Conservation (phyloP, 2,888 invertebrate species). For the Sycophila texana region DNA sequence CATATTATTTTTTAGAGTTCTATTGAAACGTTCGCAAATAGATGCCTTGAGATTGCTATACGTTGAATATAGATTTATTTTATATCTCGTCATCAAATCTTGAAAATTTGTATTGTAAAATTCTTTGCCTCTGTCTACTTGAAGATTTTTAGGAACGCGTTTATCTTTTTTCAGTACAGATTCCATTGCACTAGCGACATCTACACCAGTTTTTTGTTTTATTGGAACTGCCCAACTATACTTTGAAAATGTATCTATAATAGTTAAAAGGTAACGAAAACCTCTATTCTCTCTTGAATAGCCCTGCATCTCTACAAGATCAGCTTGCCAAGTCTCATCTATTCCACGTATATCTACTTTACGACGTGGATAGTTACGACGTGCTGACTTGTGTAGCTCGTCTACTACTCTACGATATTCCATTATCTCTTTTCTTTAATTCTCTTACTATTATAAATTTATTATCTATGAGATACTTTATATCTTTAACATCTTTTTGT, state of each 20-base stretch:
- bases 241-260: constrained; percentile 69
- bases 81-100: constrained; percentile 43
- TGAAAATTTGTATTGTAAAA: constrained; percentile 55
- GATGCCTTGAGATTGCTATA: constrained; percentile 63
- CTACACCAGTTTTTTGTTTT: constrained; percentile 66
- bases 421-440: too few species aligned
- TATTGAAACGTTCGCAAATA: constrained; percentile 64
- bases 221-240: constrained; percentile 69
- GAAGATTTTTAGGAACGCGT: constrained; percentile 52
- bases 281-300: constrained; percentile 58
- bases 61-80: constrained; percentile 57
- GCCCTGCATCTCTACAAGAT: constrained; percentile 54
- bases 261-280: constrained; percentile 66
- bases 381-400: constrained; percentile 68
- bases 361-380: constrained; percentile 68
- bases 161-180: constrained; percentile 47
- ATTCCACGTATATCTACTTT: constrained; percentile 67
- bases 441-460: too few species aligned
- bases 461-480: too few species aligned
- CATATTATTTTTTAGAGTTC: constrained; percentile 13
- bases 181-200: constrained; percentile 61
- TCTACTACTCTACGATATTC: constrained; percentile 48
- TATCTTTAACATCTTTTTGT: too few species aligned
- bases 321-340: constrained; percentile 60
- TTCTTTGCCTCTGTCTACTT: constrained; percentile 54